Conservation (phyloP, 2,797 vertebrate genomes). For the Malacoctenus gilli region DNA sequence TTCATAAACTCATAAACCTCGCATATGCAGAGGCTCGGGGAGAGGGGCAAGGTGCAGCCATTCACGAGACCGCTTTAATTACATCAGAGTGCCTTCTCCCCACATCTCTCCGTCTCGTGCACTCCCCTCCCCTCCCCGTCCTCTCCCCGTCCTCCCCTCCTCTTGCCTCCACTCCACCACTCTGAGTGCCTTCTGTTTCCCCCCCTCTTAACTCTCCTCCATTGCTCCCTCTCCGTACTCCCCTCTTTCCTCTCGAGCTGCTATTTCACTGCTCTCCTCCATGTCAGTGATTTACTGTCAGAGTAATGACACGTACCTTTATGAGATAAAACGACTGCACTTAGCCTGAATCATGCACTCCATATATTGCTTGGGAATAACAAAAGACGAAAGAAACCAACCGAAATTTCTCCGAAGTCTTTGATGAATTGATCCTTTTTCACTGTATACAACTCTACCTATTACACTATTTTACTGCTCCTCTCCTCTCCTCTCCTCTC, state of each 20-base stretch:
- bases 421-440: neutral
- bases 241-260: slow-evolving; percentile 21
- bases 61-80: slow-evolving; percentile 72
- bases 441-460: slow-evolving; percentile 10
- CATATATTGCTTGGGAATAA: slow-evolving; percentile 28
- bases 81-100: slow-evolving; percentile 65
- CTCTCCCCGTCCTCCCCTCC: slow-evolving; percentile 14
- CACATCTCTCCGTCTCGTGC: slow-evolving; percentile 38
- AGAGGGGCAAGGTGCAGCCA: slow-evolving; percentile 45
- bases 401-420: slow-evolving; percentile 2
- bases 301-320: slow-evolving; percentile 45
- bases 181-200: slow-evolving; percentile 32
- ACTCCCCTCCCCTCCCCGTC: slow-evolving; percentile 12
- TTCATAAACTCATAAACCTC: slow-evolving; percentile 66
- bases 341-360: slow-evolving; percentile 36
- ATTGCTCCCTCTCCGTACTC: slow-evolving; percentile 13
- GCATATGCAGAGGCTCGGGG: slow-evolving; percentile 36
- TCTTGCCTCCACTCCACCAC: slow-evolving; percentile 31
- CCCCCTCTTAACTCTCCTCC: slow-evolving; percentile 30
- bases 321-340: slow-evolving; percentile 44
- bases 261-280: slow-evolving; percentile 28
- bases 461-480: slow-evolving; percentile 7
- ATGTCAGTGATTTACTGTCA: slow-evolving; percentile 50
- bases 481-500: neutral
- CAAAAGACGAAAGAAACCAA: slow-evolving; percentile 4